These are phyloP conservation scores for Heliconius nattereri DNA, from an alignment of 1,140 invertebrate species.

Conservation along the genomic window DNA sequence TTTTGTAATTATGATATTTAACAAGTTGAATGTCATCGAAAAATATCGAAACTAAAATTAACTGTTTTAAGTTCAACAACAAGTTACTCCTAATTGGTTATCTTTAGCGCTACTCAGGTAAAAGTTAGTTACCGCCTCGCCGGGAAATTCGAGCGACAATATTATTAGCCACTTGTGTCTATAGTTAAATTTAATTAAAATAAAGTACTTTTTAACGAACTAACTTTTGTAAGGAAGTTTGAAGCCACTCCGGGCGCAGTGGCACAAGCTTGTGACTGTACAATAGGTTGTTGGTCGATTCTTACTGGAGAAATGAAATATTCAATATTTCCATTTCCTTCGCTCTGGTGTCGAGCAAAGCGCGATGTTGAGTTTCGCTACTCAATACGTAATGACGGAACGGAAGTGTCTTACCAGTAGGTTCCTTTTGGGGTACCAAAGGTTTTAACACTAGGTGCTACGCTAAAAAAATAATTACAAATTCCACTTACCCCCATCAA, in stretches of 20 bases:
- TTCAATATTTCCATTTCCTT: no score
- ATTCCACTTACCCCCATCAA: constrained; percentile 83
- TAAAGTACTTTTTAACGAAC: neutral
- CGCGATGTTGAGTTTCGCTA: no score
- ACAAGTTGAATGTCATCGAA: no score
- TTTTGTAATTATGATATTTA: no score
- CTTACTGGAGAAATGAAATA: no score
- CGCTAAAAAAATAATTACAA: neutral
- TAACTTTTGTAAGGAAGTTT: neutral
- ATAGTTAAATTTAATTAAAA: neutral
- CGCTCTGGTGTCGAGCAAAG: no score
- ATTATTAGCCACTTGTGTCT: neutral
- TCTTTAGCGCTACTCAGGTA: neutral
- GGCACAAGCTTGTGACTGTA: neutral
- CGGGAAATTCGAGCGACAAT: neutral
- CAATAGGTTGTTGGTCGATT: no score
- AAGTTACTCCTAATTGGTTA: neutral
- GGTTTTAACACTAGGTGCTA: neutral
- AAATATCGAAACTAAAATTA: neutral
- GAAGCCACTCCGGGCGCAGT: no score
- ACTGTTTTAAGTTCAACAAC: neutral
- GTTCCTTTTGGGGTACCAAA: no score
- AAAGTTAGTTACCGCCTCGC: neutral
- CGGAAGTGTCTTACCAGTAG: neutral
- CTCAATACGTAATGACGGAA: no score